These are phyloP conservation scores for Syrista parreyssii DNA, from an alignment of 2,888 invertebrate genomes.

Conservation along the genomic window DNA sequence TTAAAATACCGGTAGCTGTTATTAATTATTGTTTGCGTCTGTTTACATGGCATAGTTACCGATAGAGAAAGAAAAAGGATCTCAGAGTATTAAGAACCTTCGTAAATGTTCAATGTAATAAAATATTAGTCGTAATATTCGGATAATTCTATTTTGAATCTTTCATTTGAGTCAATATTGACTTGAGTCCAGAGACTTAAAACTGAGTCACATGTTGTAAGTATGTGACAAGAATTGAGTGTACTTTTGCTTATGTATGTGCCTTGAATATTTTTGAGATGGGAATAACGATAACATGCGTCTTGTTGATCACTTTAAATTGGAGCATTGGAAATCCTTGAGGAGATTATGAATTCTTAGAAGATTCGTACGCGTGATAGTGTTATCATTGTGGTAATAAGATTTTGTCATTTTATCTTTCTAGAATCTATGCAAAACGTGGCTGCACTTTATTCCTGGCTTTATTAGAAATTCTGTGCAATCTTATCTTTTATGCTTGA, in stretches of 20 bases:
- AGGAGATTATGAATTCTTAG: background rate
- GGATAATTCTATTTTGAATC: background rate
- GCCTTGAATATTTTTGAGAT: background rate
- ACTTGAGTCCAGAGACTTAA: no score
- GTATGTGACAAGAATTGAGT: background rate
- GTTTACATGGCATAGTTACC: no score
- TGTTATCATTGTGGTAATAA: background rate
- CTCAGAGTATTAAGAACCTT: no score
- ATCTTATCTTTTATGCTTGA: no score
- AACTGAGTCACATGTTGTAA: no score
- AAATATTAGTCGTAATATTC: background rate
- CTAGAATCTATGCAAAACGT: no score
- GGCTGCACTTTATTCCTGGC: no score
- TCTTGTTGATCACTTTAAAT: background rate
- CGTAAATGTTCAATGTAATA: no score
- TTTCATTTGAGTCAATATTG: background rate
- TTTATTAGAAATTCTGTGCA: no score
- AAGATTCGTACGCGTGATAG: background rate
- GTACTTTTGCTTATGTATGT: background rate
- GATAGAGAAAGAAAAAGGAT: no score
- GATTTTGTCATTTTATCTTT: background rate
- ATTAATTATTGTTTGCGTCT: background rate
- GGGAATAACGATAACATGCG: background rate
- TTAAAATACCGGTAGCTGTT: background rate
- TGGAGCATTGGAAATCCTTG: background rate